Conservation (phyloP, 2,797 vertebrate genomes). For the Sebastes iracundus region DNA sequence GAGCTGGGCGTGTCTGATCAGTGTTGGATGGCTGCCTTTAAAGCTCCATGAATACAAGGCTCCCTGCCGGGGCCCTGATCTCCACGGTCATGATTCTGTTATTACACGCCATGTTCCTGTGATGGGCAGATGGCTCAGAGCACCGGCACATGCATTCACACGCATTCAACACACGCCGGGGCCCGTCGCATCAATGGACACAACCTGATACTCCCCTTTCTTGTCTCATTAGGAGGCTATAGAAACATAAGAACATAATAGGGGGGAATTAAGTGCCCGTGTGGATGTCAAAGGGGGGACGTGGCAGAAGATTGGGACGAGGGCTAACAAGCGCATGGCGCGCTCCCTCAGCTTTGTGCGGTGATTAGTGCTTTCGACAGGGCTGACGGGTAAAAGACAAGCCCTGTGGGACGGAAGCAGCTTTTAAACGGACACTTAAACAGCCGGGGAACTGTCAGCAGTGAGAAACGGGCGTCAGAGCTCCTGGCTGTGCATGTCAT, state of each 20-base stretch:
- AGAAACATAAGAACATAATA: slow-evolving; percentile 94
- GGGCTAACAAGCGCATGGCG: slow-evolving; percentile 73
- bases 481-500: slow-evolving; percentile 31
- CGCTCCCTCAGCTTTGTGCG: slow-evolving; percentile 69
- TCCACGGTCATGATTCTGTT: slow-evolving; percentile 95
- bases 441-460: slow-evolving; percentile 64
- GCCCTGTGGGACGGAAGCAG: slow-evolving; percentile 70
- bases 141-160: slow-evolving; percentile 92
- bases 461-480: slow-evolving; percentile 29
- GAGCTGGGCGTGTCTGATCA: slow-evolving; percentile 88
- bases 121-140: slow-evolving; percentile 94
- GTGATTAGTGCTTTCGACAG: slow-evolving; percentile 75
- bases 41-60: slow-evolving; percentile 97
- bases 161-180: slow-evolving; percentile 76
- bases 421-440: slow-evolving; percentile 79
- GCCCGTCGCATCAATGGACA: slow-evolving; percentile 89
- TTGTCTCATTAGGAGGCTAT: slow-evolving; percentile 96
- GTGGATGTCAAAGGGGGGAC: slow-evolving; percentile 86
- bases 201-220: slow-evolving; percentile 93
- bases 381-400: slow-evolving; percentile 82
- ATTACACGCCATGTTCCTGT: slow-evolving; percentile 93
- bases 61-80: slow-evolving; percentile 84
- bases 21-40: slow-evolving; percentile 92
- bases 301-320: slow-evolving; percentile 67
- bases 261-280: slow-evolving; percentile 98